phyloP scores from a whole-genome alignment of 2,113 vertebrate genomes.

The Raja brachyura region DNA sequence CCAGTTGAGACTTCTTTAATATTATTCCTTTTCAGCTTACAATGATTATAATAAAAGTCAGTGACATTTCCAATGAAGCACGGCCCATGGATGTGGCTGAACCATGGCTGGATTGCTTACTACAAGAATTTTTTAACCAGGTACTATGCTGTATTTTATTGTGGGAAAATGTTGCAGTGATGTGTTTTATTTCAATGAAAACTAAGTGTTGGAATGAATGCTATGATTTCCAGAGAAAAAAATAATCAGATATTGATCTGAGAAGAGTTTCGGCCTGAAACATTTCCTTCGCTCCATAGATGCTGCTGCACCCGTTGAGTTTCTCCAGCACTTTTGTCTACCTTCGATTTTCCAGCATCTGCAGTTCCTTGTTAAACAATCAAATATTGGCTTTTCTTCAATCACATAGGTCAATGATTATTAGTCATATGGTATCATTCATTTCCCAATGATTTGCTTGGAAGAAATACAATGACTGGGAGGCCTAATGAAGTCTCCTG shows the following conservation, averaged over 20 bases:
- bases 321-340: too few relatives aligned
- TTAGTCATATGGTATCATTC: neutral
- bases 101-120: slow-evolving; percentile 67
- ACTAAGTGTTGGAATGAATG: neutral
- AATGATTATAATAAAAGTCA: slow-evolving; percentile 70
- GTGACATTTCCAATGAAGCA: slow-evolving; percentile 67
- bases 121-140: slow-evolving; percentile 73
- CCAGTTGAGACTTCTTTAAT: neutral
- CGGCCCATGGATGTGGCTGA: slow-evolving; percentile 68
- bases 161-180: neutral
- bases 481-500: too few relatives aligned
- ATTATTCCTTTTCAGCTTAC: slow-evolving; percentile 48
- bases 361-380: too few relatives aligned
- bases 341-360: too few relatives aligned
- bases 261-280: too few relatives aligned
- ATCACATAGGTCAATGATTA: neutral
- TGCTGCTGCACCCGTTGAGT: too few relatives aligned
- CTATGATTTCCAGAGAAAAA: neutral
- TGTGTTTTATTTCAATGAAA: neutral
- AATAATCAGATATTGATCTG: too few relatives aligned
- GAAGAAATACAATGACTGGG: neutral
- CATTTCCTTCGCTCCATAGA: too few relatives aligned
- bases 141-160: slow-evolving; percentile 43
- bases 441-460: neutral
- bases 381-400: neutral